Evolutionary conservation across 2,113 vertebrate species (phyloP).

Genomic region (Protomyctophum bolini): DNA sequence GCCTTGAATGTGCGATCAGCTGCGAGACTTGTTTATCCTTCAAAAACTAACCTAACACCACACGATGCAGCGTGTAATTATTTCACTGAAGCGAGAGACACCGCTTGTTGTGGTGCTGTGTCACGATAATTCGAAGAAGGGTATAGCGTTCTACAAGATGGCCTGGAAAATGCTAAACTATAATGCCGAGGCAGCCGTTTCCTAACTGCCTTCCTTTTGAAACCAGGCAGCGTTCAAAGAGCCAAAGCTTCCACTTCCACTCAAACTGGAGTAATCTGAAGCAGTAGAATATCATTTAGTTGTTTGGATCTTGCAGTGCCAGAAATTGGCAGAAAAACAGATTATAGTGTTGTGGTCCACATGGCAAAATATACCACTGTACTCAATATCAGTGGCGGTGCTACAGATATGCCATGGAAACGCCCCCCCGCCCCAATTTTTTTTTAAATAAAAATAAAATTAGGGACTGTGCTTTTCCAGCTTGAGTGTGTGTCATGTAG

Average conservation of each 20-base stretch:
- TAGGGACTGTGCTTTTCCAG: slow-evolving; percentile 38
- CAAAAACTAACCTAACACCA: not conserved
- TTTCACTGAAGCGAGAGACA: too few species aligned
- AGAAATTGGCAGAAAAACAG: not conserved
- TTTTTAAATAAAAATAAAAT: slow-evolving; percentile 14
- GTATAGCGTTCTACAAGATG: slow-evolving; percentile 8
- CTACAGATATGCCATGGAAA: slow-evolving; percentile 25
- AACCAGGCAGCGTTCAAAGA: too few species aligned
- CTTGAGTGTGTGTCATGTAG: slow-evolving; percentile 14
- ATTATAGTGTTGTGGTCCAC: slow-evolving; percentile 1
- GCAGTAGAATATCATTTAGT: slow-evolving; percentile 6
- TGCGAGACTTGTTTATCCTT: not conserved
- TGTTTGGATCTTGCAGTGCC: not conserved
- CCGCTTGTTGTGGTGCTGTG: not conserved
- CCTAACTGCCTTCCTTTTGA: too few species aligned
- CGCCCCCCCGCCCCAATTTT: too few species aligned
- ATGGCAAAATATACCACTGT: slow-evolving; percentile 21
- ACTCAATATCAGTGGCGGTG: slow-evolving; percentile 22
- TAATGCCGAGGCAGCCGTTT: not conserved
- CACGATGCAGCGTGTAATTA: not conserved
- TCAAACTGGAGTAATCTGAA: slow-evolving; percentile 8
- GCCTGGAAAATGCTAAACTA: slow-evolving; percentile 3
- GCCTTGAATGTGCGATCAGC: slow-evolving; percentile 10
- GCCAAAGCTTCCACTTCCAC: too few species aligned
- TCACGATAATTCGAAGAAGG: not conserved